These are phyloP conservation scores for Anguilla anguilla DNA, from an alignment of 2,797 vertebrate genomes.

Conservation along the genomic window DNA sequence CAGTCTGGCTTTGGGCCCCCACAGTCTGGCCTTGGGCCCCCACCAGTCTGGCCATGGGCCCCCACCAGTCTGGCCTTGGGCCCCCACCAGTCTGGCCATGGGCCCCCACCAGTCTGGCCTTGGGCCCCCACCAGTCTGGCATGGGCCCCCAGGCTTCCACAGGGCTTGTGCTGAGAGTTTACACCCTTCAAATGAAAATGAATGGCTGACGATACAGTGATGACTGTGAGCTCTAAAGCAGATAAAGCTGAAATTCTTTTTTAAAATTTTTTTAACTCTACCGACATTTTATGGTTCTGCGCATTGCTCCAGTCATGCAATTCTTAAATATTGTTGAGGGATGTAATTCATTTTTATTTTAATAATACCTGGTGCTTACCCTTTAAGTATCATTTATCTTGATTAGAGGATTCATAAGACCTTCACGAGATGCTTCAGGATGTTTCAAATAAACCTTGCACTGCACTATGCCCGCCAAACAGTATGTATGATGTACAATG, in stretches of 20 bases:
- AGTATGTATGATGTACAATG: no score
- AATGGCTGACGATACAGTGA: not conserved
- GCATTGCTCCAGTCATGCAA: not conserved
- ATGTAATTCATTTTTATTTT: no score
- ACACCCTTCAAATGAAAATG: not conserved
- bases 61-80: no score
- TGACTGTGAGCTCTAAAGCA: slow-evolving; percentile 4
- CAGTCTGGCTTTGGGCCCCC: no score
- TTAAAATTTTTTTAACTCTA: not conserved
- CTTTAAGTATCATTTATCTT: slow-evolving; percentile 44
- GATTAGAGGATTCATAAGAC: slow-evolving; percentile 38
- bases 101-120: no score
- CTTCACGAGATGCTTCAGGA: not conserved
- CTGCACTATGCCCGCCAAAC: no score
- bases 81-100: no score
- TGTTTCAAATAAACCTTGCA: not conserved
- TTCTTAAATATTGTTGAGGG: no score
- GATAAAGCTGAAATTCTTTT: not conserved
- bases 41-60: no score
- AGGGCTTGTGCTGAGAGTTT: not conserved
- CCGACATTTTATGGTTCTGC: slow-evolving; percentile 34
- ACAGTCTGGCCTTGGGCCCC: no score
- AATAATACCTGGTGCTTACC: no score
- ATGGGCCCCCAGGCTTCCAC: not conserved
- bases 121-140: no score